A percentile compares a stretch with the other conserved stretches of the same genome.
phyloP scores from a whole-genome alignment of 2,888 invertebrate species.

The Laothoe populi region DNA sequence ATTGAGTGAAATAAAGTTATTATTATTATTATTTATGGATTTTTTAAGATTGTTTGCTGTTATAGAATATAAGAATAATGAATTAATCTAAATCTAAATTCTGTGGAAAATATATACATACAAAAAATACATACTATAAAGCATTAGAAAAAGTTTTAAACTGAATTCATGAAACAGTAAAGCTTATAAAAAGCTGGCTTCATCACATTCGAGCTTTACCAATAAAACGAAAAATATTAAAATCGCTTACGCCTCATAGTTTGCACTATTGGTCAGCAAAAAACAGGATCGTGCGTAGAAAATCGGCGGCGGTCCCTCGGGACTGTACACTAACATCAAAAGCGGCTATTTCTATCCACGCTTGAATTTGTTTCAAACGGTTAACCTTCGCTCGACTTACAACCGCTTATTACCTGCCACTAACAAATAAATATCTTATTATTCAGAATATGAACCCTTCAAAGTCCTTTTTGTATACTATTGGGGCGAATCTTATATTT shows the following conservation, averaged over 20 bases:
- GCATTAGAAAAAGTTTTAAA: no score
- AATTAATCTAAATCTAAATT: no score
- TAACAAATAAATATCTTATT: conserved; percentile 22
- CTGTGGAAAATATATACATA: no score
- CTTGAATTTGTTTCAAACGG: conserved; percentile 25
- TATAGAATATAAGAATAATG: no score
- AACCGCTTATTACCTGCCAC: conserved; percentile 24
- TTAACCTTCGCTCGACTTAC: conserved; percentile 24
- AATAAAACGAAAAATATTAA: not conserved
- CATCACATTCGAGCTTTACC: not conserved
- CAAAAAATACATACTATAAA: no score
- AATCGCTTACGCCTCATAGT: not conserved
- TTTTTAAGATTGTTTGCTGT: no score
- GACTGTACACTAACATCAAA: conserved; percentile 25
- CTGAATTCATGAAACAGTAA: not conserved
- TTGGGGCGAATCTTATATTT: no score
- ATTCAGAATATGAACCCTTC: conserved; percentile 12
- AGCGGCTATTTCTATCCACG: conserved; percentile 18
- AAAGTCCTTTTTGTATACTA: not conserved
- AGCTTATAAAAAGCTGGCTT: not conserved
- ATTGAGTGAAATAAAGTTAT: no score
- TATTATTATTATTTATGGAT: no score
- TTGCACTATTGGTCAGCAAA: conserved; percentile 33
- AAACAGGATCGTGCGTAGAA: conserved; percentile 43
- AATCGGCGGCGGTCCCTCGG: conserved; percentile 31